A percentile compares a stretch with the other conserved stretches of the same genome.
These are phyloP conservation scores for Oncorhynchus mykiss DNA, from an alignment of 2,113 vertebrate genomes.

Conservation along the genomic window DNA sequence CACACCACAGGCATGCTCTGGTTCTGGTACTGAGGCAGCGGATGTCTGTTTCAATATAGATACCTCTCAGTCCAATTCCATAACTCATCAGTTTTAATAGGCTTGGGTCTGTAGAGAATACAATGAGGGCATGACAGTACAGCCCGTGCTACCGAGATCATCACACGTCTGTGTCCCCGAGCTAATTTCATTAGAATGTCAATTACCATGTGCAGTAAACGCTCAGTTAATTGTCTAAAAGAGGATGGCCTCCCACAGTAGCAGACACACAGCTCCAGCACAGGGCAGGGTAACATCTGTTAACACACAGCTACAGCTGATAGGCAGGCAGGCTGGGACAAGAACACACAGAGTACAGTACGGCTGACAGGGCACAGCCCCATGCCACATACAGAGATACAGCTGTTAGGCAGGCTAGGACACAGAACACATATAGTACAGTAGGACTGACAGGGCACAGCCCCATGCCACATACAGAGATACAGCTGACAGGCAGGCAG, in stretches of 20 bases:
- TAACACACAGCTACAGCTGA: constrained; percentile 63
- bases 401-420: constrained; percentile 30
- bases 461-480: too few species aligned
- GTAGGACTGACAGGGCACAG: too few species aligned
- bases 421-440: constrained; percentile 16
- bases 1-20: constrained; percentile 20
- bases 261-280: constrained; percentile 22
- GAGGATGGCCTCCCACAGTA: constrained; percentile 41
- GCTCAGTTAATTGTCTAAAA: constrained; percentile 61
- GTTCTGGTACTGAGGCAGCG: constrained; percentile 7
- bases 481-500: too few species aligned
- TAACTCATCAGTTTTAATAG: constrained; percentile 49
- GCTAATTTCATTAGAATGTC: constrained; percentile 53
- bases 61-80: constrained; percentile 33
- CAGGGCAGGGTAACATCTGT: constrained; percentile 61
- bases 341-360: constrained; percentile 12
- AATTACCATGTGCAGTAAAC: constrained; percentile 60
- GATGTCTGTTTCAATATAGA: constrained; percentile 23
- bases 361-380: too few species aligned
- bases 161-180: constrained; percentile 43
- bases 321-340: constrained; percentile 6
- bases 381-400: constrained; percentile 51
- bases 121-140: constrained; percentile 33
- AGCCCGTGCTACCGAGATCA: constrained; percentile 21
- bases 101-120: constrained; percentile 58